Base-by-base conservation (phyloP, 2,888 invertebrate species). In the Dynastes grantii region DNA sequence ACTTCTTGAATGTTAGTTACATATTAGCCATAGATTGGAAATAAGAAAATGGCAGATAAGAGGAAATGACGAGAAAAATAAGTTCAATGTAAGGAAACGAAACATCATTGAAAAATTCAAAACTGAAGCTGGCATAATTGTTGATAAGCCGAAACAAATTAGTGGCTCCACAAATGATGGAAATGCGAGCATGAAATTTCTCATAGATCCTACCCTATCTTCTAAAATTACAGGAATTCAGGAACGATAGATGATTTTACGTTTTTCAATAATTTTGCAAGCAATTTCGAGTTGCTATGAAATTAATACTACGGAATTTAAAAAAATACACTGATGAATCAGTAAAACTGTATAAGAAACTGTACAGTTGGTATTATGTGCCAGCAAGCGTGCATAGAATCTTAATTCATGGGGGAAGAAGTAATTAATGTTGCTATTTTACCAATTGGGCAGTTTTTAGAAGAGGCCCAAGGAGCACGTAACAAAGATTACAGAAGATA, bases 341-440 rank as follows among this genome's bases (percentile, higher is more conserved):
- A 22, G 22, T 22, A 22, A 22, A 22, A 22, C 22, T 22, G 22
- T 22, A 22, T 22, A 22, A 22, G 22, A 22, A 22, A 22, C 22
- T 22, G 22, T 22, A 22, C 22, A 22, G 22, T 22, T 22, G 22
- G 22, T 53, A 77, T 40, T 29, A 11, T 37, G 68, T 68, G 76
- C 51, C 76, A 32, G 22, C 76, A 6, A 87, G 85, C 3, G 61
- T 86, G 78, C 86, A 85, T 78, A 85, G 85, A 81, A 79, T 86
- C 70, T 76, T 85, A 64, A 78, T 85, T 8, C 86, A 87, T 81
- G 85, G 85, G 1, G 63, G 83, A 22, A 11, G 55, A 55, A 55
- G 77, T 86, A 5, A 84, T 86, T 29, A 61, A 49, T 22, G 49
- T 37, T 32, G 67, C 63, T 11, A 40, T 75, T 58, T 37, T 81